phyloP scores from a whole-genome alignment of 2,888 invertebrate genomes.

The Orthosia gothica region DNA sequence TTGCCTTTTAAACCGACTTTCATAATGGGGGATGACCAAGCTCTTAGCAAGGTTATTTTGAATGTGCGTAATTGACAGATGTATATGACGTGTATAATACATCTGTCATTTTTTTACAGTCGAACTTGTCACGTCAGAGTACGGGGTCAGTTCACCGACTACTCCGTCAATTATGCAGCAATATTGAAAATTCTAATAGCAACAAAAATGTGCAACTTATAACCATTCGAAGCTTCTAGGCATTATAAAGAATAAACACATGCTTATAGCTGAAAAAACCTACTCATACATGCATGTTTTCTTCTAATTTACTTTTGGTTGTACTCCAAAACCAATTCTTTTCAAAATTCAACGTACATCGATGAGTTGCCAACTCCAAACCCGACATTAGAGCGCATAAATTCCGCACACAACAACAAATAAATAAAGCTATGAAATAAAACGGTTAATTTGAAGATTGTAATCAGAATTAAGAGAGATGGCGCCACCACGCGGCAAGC shows the following conservation, averaged over 20 bases:
- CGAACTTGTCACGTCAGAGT: no score
- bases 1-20: no score
- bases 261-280: background rate
- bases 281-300: background rate
- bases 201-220: background rate
- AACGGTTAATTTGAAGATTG: slow-evolving; percentile 74
- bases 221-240: background rate
- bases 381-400: slow-evolving; percentile 52
- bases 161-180: no score
- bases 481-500: slow-evolving; percentile 77
- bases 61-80: no score
- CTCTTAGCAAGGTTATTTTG: no score
- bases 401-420: slow-evolving; percentile 63
- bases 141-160: no score
- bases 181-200: background rate
- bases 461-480: slow-evolving; percentile 73
- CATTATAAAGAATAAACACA: background rate
- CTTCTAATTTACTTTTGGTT: background rate
- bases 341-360: slow-evolving; percentile 11
- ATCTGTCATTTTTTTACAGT: no score
- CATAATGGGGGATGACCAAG: no score
- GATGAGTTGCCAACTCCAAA: slow-evolving; percentile 43
- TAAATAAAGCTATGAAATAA: slow-evolving; percentile 69
- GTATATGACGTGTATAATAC: no score
- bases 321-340: background rate